Base-by-base conservation (phyloP, 2,888 invertebrate genomes). In the Drosophila kambysellisi region DNA sequence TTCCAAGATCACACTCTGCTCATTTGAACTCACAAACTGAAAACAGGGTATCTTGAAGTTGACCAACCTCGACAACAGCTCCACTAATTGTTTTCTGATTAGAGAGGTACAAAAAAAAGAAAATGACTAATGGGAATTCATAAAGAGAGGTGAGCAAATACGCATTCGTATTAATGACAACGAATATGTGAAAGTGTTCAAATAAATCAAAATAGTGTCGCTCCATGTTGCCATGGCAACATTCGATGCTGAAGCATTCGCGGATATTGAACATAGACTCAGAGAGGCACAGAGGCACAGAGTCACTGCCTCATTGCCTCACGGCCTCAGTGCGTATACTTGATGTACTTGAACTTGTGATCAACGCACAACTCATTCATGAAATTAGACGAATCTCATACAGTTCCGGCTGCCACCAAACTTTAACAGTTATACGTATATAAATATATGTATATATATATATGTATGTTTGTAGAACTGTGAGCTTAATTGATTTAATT, bases 401-500 rank as follows among this genome's bases (percentile, higher is more conserved):
- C 29, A 66, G 74, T 77, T 74, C 74, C 66, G 74, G 66, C 61
- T 77, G 53, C 17, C 53, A 48, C 60, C 41, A 56, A 53, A 32
- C 48, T 35, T 43, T 8, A 35, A 35, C 56, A 15, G 56, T 30
- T 56, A 41, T 25, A 33, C 4, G 11, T 46, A 15, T 15, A 11
- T 20, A n/a, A 6, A 53, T 8, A 17, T 3, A 6, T n/a, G n/a
- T 3, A 32, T 51, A 4, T 30, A 17, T 15, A 17, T 41, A 3
- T 48, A n/a, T 35, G 33, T 39, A 32, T 39, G 50, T 35, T 39
- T 35, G 39, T 41, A 54, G 20, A 43, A 17, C 56, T 64, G 41
- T 32, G 57, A 66, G 71, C 75, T 82, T 82, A 82, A 83, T 82
- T 82, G 83, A 83, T 80, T 83, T 82, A 62, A 71, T 67, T 71